Percentiles rank a stretch among this genome's conserved stretches.
phyloP scores from a whole-genome alignment of 2,888 invertebrate species.

The Cepaea hortensis region DNA sequence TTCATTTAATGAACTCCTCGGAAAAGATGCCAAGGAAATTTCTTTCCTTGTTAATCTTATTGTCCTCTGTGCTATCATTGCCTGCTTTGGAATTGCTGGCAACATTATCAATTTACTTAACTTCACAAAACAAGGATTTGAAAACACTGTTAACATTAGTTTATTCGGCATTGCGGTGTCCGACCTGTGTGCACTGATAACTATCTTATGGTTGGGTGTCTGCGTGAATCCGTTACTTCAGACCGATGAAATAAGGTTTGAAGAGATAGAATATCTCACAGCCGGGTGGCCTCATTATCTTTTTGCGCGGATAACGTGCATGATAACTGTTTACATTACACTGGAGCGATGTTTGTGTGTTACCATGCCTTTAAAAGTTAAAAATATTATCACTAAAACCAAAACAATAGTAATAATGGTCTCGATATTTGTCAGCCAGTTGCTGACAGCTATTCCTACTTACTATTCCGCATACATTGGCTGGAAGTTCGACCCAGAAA shows the following conservation, averaged over 20 bases:
- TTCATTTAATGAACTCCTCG: not conserved
- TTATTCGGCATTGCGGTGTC: constrained; percentile 18
- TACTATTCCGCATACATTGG: constrained; percentile 6
- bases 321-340: constrained; percentile 32
- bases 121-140: constrained; percentile 20
- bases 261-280: constrained; percentile 25
- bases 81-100: not conserved
- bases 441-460: not conserved
- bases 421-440: not conserved
- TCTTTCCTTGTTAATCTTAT: constrained; percentile 10
- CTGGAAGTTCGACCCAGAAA: not conserved
- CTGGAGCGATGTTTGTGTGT: constrained; percentile 24
- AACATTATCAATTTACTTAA: constrained; percentile 24
- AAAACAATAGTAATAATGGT: not conserved
- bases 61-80: constrained; percentile 12
- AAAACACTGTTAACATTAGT: constrained; percentile 15
- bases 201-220: not conserved
- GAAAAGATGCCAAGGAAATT: not conserved
- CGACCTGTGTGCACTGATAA: constrained; percentile 9
- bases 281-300: constrained; percentile 15
- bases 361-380: constrained; percentile 15
- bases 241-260: not conserved
- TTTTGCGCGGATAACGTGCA: constrained; percentile 22
- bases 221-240: constrained; percentile 8
- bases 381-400: constrained; percentile 12